phyloP scores from a whole-genome alignment of 2,797 vertebrate genomes.

The Erpetoichthys calabaricus region DNA sequence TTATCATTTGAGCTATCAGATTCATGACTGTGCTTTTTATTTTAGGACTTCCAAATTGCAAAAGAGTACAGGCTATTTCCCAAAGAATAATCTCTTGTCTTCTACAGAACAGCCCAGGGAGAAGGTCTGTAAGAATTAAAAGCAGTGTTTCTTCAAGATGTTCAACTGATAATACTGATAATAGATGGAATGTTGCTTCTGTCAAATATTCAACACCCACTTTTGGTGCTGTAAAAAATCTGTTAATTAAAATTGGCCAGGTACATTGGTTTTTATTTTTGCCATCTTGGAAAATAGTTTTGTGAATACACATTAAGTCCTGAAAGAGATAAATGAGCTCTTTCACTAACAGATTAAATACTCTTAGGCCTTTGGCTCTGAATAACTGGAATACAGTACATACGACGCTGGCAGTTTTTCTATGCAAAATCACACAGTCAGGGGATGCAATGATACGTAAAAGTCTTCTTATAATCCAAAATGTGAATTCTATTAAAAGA shows the following conservation, averaged over 20 bases:
- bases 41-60: constrained; percentile 53
- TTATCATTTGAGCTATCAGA: constrained; percentile 57
- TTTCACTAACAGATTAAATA: constrained; percentile 60
- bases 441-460: constrained; percentile 76
- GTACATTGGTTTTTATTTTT: constrained; percentile 17
- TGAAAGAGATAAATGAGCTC: constrained; percentile 64
- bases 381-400: constrained; percentile 78
- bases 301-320: constrained; percentile 54
- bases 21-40: constrained; percentile 54
- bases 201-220: constrained; percentile 53
- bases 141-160: constrained; percentile 52
- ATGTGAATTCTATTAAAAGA: constrained; percentile 70
- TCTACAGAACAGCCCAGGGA: constrained; percentile 61
- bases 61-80: constrained; percentile 62
- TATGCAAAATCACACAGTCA: constrained; percentile 65
- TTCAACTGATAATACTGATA: constrained; percentile 56
- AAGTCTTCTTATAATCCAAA: constrained; percentile 79
- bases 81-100: constrained; percentile 58
- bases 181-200: constrained; percentile 53
- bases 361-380: constrained; percentile 57
- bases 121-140: constrained; percentile 49
- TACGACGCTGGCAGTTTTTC: constrained; percentile 63
- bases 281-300: constrained; percentile 19
- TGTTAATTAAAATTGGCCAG: constrained; percentile 63
- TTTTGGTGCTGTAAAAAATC: constrained; percentile 44